Base-by-base conservation (phyloP, 2,888 invertebrate species). In the Pardosa pseudoannulata region DNA sequence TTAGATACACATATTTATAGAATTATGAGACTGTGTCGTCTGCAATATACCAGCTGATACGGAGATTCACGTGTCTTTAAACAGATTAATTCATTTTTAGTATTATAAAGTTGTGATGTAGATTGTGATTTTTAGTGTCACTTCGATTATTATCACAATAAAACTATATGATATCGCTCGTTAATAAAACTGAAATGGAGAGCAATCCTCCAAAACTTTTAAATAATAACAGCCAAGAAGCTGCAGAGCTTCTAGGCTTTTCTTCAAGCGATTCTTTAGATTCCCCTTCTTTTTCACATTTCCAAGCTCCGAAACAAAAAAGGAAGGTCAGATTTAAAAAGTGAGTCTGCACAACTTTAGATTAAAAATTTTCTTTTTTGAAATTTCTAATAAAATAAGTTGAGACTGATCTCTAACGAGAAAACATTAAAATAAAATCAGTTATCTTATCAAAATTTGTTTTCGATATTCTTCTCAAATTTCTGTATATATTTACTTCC, bases 321-420 rank as follows among this genome's bases (percentile, higher is more conserved):
- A 41, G 80, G 19, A 87, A 87, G 67, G 87, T 87, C 1, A 71
- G 87, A 65, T 87, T 87, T 39, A 87, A 87, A 65, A 87, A 87
- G 87, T 87, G 76, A 80, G 80, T 41, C 23, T 11, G n/a, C n/a
- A n/a, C n/a, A n/a, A n/a, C n/a, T n/a, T n/a, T n/a, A n/a, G n/a
- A n/a, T n/a, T n/a, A n/a, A n/a, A n/a, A n/a, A n/a, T n/a, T n/a
- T n/a, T n/a, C n/a, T n/a, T n/a, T n/a, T n/a, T n/a, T n/a, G n/a
- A n/a, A n/a, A n/a, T n/a, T n/a, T n/a, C n/a, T n/a, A n/a, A n/a
- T n/a, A n/a, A n/a, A n/a, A n/a, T n/a, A n/a, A n/a, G n/a, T n/a
- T n/a, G n/a, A n/a, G n/a, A n/a, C n/a, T n/a, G n/a, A n/a, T n/a
- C n/a, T n/a, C n/a, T n/a, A n/a, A n/a, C n/a, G n/a, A n/a, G n/a